Evolutionary conservation across 2,888 invertebrate species (phyloP).

Genomic region (Cerastis rubricosa): DNA sequence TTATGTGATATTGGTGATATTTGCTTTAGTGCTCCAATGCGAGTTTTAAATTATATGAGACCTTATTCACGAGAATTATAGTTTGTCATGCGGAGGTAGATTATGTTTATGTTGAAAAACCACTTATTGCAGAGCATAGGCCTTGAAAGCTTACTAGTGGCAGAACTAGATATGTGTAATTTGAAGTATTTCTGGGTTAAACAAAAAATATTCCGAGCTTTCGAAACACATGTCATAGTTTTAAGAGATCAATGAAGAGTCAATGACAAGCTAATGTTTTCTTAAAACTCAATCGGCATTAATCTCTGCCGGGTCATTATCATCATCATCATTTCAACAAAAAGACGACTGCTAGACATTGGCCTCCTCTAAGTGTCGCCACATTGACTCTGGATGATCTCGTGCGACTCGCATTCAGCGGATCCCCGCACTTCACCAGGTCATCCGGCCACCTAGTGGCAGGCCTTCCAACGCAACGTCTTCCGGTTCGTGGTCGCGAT

Average conservation of each 20-base stretch:
- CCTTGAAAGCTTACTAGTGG: background rate
- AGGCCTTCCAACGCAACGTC: no score
- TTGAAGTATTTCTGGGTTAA: background rate
- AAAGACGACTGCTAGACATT: no score
- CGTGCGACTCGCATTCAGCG: no score
- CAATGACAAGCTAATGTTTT: background rate
- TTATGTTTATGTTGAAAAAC: background rate
- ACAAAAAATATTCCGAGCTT: background rate
- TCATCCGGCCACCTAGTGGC: no score
- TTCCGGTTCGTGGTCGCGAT: no score
- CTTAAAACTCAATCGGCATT: background rate
- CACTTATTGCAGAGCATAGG: background rate
- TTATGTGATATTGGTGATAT: background rate
- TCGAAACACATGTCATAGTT: background rate
- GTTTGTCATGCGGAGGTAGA: background rate
- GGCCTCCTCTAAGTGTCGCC: no score
- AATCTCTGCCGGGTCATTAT: background rate
- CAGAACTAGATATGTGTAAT: background rate
- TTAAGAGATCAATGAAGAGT: no score
- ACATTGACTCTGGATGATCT: no score
- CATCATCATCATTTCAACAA: no score
- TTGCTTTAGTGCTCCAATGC: slow-evolving; percentile 8
- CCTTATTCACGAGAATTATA: background rate
- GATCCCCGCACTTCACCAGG: no score
- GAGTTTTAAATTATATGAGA: background rate